Evolutionary conservation across 2,113 vertebrate species (phyloP).

Genomic region (Podocnemis expansa): DNA sequence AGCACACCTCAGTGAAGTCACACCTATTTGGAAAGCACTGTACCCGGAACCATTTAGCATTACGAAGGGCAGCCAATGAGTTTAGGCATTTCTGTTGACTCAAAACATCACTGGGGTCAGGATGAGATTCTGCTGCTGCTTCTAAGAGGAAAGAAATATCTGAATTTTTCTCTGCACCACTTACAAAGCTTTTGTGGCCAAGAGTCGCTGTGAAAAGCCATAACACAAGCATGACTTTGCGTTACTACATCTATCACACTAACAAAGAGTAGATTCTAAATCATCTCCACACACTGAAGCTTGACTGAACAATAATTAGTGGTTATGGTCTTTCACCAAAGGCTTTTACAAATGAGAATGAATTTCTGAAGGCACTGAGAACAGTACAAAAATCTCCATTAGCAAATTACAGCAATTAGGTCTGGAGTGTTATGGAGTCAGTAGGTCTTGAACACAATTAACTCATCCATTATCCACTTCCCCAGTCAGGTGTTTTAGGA

Average conservation of each 20-base stretch:
- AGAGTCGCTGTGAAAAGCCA: neutral
- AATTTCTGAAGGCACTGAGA: neutral
- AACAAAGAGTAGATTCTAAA: neutral
- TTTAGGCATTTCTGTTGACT: slow-evolving; percentile 81
- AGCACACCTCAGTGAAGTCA: too few species aligned
- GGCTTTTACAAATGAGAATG: neutral
- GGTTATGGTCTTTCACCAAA: neutral
- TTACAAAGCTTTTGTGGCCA: neutral
- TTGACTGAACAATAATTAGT: neutral
- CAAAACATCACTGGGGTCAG: slow-evolving; percentile 77
- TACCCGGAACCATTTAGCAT: slow-evolving; percentile 91
- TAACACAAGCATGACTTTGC: neutral
- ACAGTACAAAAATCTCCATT: neutral
- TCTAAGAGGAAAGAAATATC: slow-evolving; percentile 14
- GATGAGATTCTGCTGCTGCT: slow-evolving; percentile 42
- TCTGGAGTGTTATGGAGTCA: neutral
- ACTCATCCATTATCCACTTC: neutral
- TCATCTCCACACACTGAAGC: neutral
- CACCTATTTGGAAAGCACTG: neutral
- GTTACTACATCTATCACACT: neutral
- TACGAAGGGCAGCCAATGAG: slow-evolving; percentile 82
- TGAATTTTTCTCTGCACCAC: neutral
- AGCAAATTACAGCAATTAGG: neutral
- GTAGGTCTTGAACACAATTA: neutral
- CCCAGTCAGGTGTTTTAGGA: neutral